These are phyloP conservation scores for Camponotus vicinus DNA, from an alignment of 1,140 invertebrate genomes.

Conservation along the genomic window DNA sequence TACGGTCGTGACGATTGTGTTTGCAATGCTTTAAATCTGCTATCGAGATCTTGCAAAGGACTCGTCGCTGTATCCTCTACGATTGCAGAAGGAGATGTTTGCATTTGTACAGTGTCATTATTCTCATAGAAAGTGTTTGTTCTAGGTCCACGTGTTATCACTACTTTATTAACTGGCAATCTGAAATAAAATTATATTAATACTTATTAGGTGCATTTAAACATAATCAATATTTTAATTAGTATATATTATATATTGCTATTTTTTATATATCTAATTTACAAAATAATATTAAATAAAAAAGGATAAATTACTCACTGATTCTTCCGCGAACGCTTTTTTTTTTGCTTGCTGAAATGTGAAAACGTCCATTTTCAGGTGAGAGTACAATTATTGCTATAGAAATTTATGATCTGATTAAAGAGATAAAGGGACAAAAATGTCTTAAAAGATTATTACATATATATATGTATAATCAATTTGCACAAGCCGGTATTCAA, in stretches of 20 bases:
- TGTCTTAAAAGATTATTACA: conserved; percentile 31
- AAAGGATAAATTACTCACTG: conserved; percentile 79
- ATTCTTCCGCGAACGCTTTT: conserved; percentile 82
- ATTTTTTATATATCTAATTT: conserved; percentile 2
- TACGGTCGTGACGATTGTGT: conserved; percentile 81
- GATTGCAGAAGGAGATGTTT: conserved; percentile 76
- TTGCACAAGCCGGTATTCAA: not conserved
- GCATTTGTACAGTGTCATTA: conserved; percentile 75
- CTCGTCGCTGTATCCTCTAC: conserved; percentile 80
- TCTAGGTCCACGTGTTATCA: conserved; percentile 76
- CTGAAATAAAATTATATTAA: conserved; percentile 66
- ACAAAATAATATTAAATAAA: conserved; percentile 14
- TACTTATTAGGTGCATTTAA: not conserved
- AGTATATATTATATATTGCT: not conserved
- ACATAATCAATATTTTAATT: not conserved
- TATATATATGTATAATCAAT: not conserved
- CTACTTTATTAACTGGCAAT: conserved; percentile 76
- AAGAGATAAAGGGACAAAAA: conserved; percentile 71
- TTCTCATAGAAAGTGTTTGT: conserved; percentile 78
- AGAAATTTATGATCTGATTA: not conserved
- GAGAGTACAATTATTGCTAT: conserved; percentile 66
- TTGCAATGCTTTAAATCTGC: conserved; percentile 82
- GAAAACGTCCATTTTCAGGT: conserved; percentile 74
- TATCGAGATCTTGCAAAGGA: conserved; percentile 83
- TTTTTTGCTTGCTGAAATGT: conserved; percentile 84